These are phyloP conservation scores for Agriopis leucophaearia DNA, from an alignment of 2,888 invertebrate genomes.

Conservation along the genomic window DNA sequence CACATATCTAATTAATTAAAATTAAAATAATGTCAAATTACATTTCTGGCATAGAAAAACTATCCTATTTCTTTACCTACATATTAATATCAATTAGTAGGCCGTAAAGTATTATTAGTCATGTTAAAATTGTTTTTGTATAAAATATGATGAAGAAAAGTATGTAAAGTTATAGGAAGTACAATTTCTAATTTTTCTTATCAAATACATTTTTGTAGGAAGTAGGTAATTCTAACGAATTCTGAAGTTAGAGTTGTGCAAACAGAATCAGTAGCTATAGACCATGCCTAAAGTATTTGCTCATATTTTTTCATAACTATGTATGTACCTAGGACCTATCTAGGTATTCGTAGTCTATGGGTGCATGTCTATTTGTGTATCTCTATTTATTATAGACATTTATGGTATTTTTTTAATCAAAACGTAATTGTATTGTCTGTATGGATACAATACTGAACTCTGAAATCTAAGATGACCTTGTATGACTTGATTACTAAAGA, in stretches of 20 bases:
- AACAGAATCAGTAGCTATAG: slow-evolving; percentile 23
- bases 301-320: slow-evolving; percentile 37
- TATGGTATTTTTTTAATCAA: slow-evolving; percentile 41
- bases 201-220: slow-evolving; percentile 3
- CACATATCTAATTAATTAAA: slow-evolving; percentile 75
- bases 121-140: slow-evolving; percentile 59
- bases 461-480: slow-evolving; percentile 64
- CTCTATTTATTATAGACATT: slow-evolving; percentile 41
- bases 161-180: neutral
- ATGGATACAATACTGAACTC: slow-evolving; percentile 52
- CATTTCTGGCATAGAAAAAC: slow-evolving; percentile 57
- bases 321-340: slow-evolving; percentile 6
- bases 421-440: slow-evolving; percentile 38
- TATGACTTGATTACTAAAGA: slow-evolving; percentile 50
- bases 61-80: slow-evolving; percentile 51
- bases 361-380: slow-evolving; percentile 40
- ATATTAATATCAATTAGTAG: slow-evolving; percentile 51
- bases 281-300: slow-evolving; percentile 40
- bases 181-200: slow-evolving; percentile 1
- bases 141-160: slow-evolving; percentile 46
- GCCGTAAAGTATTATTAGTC: slow-evolving; percentile 77
- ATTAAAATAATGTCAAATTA: slow-evolving; percentile 65
- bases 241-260: slow-evolving; percentile 14
- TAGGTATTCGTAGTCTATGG: slow-evolving; percentile 23
- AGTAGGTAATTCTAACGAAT: slow-evolving; percentile 15